A percentile compares a stretch with the other conserved stretches of the same genome.
Conservation (phyloP, 1,140 invertebrate genomes). For the Heterodera carotae region DNA sequence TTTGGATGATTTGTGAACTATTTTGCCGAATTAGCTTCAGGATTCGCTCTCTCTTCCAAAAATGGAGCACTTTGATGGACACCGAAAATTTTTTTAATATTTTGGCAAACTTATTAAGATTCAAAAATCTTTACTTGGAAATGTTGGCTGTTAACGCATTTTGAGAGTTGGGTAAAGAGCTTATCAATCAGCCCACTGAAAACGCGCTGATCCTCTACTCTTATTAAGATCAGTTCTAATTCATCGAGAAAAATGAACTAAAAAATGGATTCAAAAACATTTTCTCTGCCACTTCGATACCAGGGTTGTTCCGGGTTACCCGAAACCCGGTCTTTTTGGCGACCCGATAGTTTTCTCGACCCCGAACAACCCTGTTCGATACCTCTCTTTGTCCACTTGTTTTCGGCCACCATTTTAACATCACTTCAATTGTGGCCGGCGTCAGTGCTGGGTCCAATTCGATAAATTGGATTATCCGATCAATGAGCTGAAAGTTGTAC, state of each 20-base stretch:
- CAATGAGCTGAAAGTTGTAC: constrained; percentile 23
- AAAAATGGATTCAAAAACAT: neutral
- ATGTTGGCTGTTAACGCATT: constrained; percentile 22
- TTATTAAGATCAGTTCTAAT: neutral
- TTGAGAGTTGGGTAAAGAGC: constrained; percentile 16
- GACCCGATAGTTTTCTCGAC: no score
- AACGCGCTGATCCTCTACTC: constrained; percentile 2
- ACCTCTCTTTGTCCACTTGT: constrained; percentile 13
- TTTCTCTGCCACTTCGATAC: no score
- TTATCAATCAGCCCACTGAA: neutral
- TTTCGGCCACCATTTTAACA: constrained; percentile 28
- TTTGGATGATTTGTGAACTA: constrained; percentile 4
- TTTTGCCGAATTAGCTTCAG: neutral
- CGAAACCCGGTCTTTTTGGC: no score
- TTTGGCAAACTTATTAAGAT: neutral
- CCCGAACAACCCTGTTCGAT: no score
- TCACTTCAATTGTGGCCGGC: neutral
- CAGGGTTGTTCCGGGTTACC: no score
- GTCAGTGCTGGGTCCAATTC: constrained; percentile 3
- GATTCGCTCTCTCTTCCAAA: constrained; percentile 23
- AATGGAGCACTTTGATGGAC: constrained; percentile 8
- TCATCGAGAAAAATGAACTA: constrained; percentile 20
- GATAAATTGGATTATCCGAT: constrained; percentile 8
- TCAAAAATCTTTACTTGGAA: constrained; percentile 5
- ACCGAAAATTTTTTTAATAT: no score